Base-by-base conservation (phyloP, 2,113 vertebrate species). In the Ailuropoda melanoleuca region DNA sequence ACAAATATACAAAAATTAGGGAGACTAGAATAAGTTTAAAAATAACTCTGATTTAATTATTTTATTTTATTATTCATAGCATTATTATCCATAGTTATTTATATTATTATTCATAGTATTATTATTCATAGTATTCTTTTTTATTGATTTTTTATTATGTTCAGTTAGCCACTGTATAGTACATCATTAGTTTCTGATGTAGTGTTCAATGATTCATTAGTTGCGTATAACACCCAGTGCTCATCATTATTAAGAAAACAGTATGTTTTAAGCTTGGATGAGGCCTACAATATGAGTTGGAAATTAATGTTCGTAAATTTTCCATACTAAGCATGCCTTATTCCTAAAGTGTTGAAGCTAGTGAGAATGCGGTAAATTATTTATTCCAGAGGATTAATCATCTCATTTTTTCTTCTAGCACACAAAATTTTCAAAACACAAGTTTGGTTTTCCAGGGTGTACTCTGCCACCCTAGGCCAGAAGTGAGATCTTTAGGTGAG, bases 221-320 rank as follows among this genome's bases (percentile, higher is more conserved):
- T 34, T 34, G 31, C 31, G 3, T 66, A 17, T 34, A 66, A 64
- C 62, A 64, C 62, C 62, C 62, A 64, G 29, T 64, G 62, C 62
- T 64, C 29, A 15, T 31, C 29, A 64, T 31, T 91, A 93, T 89
- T 95, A 93, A 96, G 37, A 87, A 93, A 88, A 91, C 8, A 93
- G 21, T 86, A 90, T 48, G 15, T 92, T 95, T 90, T 97, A 92
- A 86, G 53, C 17, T 55, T 94, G 43, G n/a, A 55, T 85, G 80
- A 94, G 56, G 13, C 13, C 43, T 96, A 50, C 15, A 56, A 24
- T 34, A 64, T 85, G 31, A 62, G 13, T 48, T 89, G 15, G 64
- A 95, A 81, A 93, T 90, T 68, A 90, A 96, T 80, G 39, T 89
- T 90, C 19, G 46, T 56, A 10, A 80, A 94, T 89, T 83, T 92